Evolutionary conservation across 1,140 invertebrate genomes (phyloP).

Genomic region (Ostrea edulis): DNA sequence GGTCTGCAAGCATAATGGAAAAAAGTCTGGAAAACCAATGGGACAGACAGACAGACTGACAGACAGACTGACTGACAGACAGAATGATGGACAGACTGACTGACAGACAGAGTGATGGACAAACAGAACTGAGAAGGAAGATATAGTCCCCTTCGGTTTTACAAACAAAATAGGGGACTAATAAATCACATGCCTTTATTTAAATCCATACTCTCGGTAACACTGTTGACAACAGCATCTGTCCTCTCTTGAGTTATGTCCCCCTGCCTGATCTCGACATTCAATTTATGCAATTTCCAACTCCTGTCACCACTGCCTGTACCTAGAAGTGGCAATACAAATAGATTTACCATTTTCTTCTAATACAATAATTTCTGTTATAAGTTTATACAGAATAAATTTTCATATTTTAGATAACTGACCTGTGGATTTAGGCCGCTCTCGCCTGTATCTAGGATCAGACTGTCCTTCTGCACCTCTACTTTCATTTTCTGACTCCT

Average conservation of each 20-base stretch:
- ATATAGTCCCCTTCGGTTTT: no score
- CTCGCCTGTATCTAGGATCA: no score
- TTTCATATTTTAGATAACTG: no score
- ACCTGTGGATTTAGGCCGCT: no score
- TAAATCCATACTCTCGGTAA: slow-evolving; percentile 49
- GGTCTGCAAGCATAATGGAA: no score
- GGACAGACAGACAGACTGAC: no score
- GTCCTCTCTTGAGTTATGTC: slow-evolving; percentile 60
- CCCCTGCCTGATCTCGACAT: slow-evolving; percentile 47
- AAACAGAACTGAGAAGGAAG: no score
- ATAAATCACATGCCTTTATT: slow-evolving; percentile 45
- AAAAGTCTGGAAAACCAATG: no score
- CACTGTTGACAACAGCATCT: slow-evolving; percentile 65
- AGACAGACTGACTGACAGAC: no score
- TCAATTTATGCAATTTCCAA: slow-evolving; percentile 40
- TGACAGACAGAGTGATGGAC: neutral
- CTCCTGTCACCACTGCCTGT: neutral
- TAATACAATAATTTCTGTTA: neutral
- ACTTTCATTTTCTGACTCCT: neutral
- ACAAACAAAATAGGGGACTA: no score
- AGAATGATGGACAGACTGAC: no score
- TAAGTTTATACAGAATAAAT: neutral
- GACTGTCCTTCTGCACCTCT: no score
- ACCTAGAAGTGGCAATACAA: neutral
- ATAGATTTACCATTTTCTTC: neutral